Conservation (phyloP, 1,140 invertebrate species). For the Nasonia giraulti region DNA sequence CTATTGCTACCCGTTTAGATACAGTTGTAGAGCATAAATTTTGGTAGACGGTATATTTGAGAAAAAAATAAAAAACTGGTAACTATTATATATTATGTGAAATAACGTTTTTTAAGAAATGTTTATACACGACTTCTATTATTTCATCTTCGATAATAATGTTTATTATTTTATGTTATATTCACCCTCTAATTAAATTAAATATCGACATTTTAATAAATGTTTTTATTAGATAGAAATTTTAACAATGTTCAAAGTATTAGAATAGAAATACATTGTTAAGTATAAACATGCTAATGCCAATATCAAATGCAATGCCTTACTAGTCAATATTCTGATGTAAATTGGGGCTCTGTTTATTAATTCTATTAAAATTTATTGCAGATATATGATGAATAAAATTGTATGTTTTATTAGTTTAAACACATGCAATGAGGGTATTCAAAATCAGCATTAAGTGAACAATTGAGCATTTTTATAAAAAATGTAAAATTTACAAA, state of each 20-base stretch:
- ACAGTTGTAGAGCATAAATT: conserved; percentile 61
- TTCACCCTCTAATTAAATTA: background rate
- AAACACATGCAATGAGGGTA: background rate
- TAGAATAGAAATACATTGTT: background rate
- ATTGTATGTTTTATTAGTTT: background rate
- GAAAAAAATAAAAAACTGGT: background rate
- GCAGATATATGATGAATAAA: background rate
- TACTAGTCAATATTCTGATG: conserved; percentile 59
- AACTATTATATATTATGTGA: background rate
- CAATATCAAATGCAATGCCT: conserved; percentile 65
- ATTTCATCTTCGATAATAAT: background rate
- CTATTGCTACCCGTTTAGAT: conserved; percentile 63
- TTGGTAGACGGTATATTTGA: conserved; percentile 53
- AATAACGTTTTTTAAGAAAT: background rate
- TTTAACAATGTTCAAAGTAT: background rate
- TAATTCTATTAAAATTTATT: background rate
- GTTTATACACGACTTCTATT: background rate
- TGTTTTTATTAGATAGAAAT: background rate
- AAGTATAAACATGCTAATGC: conserved; percentile 23
- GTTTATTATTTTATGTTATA: background rate
- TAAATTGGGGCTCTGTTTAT: conserved; percentile 9
- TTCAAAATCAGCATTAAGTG: background rate
- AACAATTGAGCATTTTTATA: background rate
- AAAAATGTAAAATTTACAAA: background rate
- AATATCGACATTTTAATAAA: background rate